Evolutionary conservation across 2,888 invertebrate species (phyloP).

Genomic region (Tenthredo notha): DNA sequence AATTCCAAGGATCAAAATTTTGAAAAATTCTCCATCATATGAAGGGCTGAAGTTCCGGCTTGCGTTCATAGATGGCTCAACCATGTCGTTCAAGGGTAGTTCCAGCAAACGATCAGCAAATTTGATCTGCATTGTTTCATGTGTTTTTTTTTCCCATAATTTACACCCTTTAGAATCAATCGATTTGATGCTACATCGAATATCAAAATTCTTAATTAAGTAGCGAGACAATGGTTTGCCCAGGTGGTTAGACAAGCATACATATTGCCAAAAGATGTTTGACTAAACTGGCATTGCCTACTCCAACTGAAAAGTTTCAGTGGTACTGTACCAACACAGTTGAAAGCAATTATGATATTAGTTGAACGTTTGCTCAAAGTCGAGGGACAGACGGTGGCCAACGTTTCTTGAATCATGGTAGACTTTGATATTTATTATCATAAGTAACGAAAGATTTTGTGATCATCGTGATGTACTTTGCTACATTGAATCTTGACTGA

Average conservation of each 20-base stretch:
- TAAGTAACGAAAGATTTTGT: conserved; percentile 37
- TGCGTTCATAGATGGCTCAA: conserved; percentile 39
- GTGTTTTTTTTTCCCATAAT: neutral
- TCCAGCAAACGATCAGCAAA: neutral
- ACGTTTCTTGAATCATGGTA: neutral
- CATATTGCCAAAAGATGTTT: neutral
- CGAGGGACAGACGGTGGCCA: conserved; percentile 62
- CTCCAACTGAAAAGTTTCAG: conserved; percentile 1
- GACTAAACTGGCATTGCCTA: conserved; percentile 5
- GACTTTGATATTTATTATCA: conserved; percentile 44
- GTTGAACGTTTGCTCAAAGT: conserved; percentile 66
- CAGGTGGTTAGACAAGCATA: neutral
- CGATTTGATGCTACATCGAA: neutral
- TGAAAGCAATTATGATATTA: conserved; percentile 74
- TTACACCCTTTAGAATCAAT: neutral
- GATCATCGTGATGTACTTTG: conserved; percentile 50
- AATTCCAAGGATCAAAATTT: neutral
- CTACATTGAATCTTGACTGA: conserved; percentile 47
- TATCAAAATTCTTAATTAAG: neutral
- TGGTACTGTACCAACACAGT: conserved; percentile 67
- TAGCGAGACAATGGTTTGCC: neutral
- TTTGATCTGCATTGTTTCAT: neutral
- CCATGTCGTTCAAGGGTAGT: neutral
- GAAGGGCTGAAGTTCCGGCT: neutral
- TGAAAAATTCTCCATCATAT: neutral